Evolutionary conservation across 2,113 vertebrate species (phyloP).

Genomic region (Junco hyemalis): DNA sequence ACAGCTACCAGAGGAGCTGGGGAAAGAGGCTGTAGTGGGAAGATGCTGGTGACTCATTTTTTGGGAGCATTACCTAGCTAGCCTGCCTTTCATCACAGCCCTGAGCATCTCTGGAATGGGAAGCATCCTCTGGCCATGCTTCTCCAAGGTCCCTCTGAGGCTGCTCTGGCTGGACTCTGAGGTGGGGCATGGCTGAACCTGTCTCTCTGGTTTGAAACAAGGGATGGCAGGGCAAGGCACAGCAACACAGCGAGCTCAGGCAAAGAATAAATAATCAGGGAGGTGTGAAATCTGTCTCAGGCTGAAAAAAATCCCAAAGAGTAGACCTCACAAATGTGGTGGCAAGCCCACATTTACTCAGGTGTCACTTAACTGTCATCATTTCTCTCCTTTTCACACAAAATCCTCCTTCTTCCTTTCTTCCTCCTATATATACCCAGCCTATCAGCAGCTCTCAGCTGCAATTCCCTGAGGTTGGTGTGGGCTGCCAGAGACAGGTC

Average conservation of each 20-base stretch:
- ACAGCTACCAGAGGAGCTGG: background rate
- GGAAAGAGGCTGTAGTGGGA: background rate
- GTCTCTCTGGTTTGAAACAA: background rate
- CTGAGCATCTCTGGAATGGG: background rate
- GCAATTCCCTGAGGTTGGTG: background rate
- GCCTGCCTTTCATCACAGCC: background rate
- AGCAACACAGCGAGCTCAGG: background rate
- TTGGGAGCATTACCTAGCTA: rapidly evolving
- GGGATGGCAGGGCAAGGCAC: background rate
- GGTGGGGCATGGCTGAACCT: background rate
- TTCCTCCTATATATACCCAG: rapidly evolving
- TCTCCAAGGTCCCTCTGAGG: rapidly evolving
- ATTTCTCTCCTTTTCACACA: background rate
- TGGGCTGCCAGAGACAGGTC: background rate
- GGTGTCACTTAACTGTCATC: background rate
- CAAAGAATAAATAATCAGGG: background rate
- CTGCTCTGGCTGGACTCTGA: background rate
- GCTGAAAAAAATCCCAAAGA: background rate
- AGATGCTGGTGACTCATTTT: background rate
- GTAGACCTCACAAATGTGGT: background rate
- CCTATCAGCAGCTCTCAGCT: conserved; percentile 1
- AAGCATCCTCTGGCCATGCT: background rate
- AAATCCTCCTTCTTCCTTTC: background rate
- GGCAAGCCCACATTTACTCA: background rate
- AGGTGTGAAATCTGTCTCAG: background rate